These are phyloP conservation scores for Osmerus mordax DNA, from an alignment of 2,113 vertebrate species.

Conservation along the genomic window DNA sequence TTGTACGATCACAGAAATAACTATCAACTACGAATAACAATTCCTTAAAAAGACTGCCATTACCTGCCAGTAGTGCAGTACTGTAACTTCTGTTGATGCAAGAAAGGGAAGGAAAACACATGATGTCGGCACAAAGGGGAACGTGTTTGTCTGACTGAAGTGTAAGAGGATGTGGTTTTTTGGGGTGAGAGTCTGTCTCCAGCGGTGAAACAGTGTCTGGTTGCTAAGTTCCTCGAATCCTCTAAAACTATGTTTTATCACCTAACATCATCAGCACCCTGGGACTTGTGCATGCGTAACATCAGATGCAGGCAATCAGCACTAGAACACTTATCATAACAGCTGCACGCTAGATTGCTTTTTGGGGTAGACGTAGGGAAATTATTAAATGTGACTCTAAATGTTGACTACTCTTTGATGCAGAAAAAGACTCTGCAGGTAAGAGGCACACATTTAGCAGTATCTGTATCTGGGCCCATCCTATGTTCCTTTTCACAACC, in stretches of 20 bases:
- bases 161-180: neutral
- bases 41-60: no score
- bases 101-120: no score
- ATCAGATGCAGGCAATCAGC: slow-evolving; percentile 24
- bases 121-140: neutral
- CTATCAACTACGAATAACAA: no score
- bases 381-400: neutral
- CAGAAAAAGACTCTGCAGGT: no score
- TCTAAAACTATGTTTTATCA: slow-evolving; percentile 7
- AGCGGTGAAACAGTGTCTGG: slow-evolving; percentile 12
- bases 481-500: no score
- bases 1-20: no score
- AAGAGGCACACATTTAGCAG: neutral
- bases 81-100: no score
- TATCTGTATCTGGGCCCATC: neutral
- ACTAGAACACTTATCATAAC: neutral
- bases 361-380: neutral
- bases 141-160: neutral
- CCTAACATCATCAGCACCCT: slow-evolving; percentile 15
- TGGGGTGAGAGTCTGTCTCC: neutral
- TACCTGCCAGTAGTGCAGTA: no score
- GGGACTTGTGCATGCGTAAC: slow-evolving; percentile 14
- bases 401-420: neutral
- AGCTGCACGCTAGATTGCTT: slow-evolving; percentile 41
- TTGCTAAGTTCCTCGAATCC: neutral